phyloP scores from a whole-genome alignment of 2,113 vertebrate genomes.

The Equus quagga region DNA sequence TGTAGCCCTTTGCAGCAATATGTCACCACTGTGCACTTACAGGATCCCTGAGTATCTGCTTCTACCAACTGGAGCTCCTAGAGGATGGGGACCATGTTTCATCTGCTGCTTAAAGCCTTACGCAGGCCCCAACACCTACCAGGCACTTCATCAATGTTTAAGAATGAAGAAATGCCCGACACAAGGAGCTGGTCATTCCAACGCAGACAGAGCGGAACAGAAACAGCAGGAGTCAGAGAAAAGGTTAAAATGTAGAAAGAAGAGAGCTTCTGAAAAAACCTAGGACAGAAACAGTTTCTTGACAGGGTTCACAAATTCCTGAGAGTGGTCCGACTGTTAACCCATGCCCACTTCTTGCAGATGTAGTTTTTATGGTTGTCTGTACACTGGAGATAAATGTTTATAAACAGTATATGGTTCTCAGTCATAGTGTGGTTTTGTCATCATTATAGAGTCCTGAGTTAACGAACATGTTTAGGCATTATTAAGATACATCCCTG shows the following conservation, averaged over 20 bases:
- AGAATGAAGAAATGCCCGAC: background rate
- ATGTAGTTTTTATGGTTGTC: background rate
- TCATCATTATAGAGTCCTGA: background rate
- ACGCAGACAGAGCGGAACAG: accelerated
- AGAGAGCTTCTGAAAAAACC: background rate
- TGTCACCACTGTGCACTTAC: background rate
- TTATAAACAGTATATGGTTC: background rate
- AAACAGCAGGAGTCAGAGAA: background rate
- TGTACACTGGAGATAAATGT: background rate
- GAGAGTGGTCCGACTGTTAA: background rate
- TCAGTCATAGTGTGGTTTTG: background rate
- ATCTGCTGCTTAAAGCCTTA: background rate
- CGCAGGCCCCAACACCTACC: background rate
- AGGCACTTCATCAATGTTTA: background rate
- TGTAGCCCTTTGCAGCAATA: background rate
- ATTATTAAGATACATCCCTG: background rate
- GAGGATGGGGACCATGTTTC: background rate
- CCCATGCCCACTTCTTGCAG: too few relatives aligned
- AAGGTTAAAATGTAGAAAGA: background rate
- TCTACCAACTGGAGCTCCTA: background rate
- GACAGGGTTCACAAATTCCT: background rate
- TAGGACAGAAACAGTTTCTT: background rate
- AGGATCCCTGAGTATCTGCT: background rate
- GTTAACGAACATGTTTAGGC: background rate
- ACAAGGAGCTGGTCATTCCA: background rate